These are phyloP conservation scores for Chaetodon trifascialis DNA, from an alignment of 2,113 vertebrate species.

Conservation along the genomic window DNA sequence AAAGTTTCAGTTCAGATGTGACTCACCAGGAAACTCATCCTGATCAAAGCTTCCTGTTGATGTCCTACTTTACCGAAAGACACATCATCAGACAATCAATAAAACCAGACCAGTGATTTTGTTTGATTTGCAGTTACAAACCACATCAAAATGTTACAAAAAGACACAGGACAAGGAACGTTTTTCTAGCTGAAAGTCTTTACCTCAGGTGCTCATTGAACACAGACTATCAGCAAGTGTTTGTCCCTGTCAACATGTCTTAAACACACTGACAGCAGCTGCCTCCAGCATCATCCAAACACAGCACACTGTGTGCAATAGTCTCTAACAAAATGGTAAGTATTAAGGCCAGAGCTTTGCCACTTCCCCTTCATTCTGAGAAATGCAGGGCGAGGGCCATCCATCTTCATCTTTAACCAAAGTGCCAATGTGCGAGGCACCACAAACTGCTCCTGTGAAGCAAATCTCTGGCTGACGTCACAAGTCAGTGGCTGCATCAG, in stretches of 20 bases:
- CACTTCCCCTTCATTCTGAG: neutral
- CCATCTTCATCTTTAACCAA: neutral
- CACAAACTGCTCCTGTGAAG: neutral
- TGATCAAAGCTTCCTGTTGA: slow-evolving; percentile 25
- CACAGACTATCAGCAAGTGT: neutral
- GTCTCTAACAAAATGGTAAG: neutral
- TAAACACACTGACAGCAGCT: slow-evolving; percentile 6
- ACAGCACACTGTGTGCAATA: neutral
- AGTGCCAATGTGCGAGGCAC: neutral
- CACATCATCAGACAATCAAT: slow-evolving; percentile 9
- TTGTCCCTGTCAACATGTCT: neutral
- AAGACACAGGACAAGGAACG: neutral
- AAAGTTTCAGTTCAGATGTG: neutral
- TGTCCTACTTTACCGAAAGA: slow-evolving; percentile 14
- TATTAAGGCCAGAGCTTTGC: neutral
- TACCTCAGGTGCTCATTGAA: neutral
- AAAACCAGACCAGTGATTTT: neutral
- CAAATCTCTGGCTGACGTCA: too few species aligned
- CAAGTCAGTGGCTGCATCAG: too few species aligned
- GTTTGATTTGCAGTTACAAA: slow-evolving; percentile 2
- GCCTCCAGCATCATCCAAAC: neutral
- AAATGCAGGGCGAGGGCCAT: neutral
- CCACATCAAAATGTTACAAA: neutral
- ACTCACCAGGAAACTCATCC: slow-evolving; percentile 27
- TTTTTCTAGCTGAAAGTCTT: neutral